Evolutionary conservation across 2,888 invertebrate genomes (phyloP).

Genomic region (Metopia argyrocephala): DNA sequence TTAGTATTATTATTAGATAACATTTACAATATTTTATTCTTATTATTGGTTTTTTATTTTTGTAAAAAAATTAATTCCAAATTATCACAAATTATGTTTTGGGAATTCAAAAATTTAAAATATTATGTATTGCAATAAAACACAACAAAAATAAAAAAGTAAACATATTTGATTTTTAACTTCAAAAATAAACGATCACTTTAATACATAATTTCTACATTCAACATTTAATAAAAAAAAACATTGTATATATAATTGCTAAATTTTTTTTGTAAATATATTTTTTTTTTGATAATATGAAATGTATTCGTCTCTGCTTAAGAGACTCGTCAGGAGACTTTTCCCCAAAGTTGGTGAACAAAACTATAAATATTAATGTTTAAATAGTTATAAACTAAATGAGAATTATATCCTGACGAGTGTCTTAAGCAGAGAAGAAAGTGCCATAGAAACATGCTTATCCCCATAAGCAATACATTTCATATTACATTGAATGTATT

Average conservation of each 20-base stretch:
- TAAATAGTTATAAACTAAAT: too few relatives aligned
- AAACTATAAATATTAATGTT: too few relatives aligned
- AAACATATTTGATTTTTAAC: too few relatives aligned
- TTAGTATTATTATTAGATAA: not conserved
- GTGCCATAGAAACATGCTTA: not conserved
- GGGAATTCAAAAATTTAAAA: constrained; percentile 16
- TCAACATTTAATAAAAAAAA: not conserved
- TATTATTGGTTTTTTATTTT: not conserved
- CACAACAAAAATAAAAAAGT: not conserved
- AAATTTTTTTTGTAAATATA: not conserved
- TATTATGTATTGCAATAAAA: constrained; percentile 7
- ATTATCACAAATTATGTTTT: constrained; percentile 62
- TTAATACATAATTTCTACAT: not conserved
- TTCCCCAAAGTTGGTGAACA: too few relatives aligned
- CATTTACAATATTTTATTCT: constrained; percentile 20
- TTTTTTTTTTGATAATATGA: too few relatives aligned
- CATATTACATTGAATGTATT: too few relatives aligned
- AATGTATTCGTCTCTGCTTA: too few relatives aligned
- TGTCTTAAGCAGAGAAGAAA: not conserved
- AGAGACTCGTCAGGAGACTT: too few relatives aligned
- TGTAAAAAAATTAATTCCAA: constrained; percentile 40
- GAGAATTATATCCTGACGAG: too few relatives aligned
- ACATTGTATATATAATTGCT: not conserved
- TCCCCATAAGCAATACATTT: too few relatives aligned
- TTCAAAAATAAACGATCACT: too few relatives aligned